Conservation (phyloP, 2,113 vertebrate genomes). For the Paradisaea rubra region DNA sequence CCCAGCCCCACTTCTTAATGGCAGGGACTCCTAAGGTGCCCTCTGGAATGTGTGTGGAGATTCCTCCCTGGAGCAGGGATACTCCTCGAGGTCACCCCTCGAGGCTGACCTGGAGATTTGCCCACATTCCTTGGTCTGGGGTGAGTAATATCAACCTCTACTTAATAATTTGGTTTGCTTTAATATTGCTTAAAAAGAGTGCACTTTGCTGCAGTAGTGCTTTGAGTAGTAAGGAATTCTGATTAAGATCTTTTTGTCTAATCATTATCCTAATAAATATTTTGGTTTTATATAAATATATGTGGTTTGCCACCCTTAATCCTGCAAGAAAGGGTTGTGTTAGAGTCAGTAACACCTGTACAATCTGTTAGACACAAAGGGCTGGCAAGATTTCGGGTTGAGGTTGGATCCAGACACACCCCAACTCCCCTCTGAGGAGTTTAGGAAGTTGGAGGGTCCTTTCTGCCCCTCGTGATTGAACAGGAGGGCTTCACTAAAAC, state of each 20-base stretch:
- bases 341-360: not conserved
- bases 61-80: not conserved
- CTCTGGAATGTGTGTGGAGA: not conserved
- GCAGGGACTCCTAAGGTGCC: not conserved
- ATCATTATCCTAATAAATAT: not conserved
- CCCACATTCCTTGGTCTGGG: not conserved
- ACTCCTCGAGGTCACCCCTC: not conserved
- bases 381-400: not conserved
- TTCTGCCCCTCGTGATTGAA: not conserved
- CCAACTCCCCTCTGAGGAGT: not conserved
- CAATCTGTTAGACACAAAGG: not conserved
- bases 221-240: not conserved
- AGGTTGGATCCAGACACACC: not conserved
- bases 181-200: not conserved
- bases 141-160: not conserved
- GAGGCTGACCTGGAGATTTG: not conserved
- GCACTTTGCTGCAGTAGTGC: not conserved
- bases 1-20: accelerated
- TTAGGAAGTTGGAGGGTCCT: too few species aligned
- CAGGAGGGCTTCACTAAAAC: not conserved
- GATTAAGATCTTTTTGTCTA: not conserved
- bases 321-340: not conserved
- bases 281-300: not conserved
- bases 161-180: not conserved
- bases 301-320: not conserved